Evolutionary conservation across 1,140 invertebrate species (phyloP), one percentile per base, ranked within the genome.

Genomic region (Nymphalis io): DNA sequence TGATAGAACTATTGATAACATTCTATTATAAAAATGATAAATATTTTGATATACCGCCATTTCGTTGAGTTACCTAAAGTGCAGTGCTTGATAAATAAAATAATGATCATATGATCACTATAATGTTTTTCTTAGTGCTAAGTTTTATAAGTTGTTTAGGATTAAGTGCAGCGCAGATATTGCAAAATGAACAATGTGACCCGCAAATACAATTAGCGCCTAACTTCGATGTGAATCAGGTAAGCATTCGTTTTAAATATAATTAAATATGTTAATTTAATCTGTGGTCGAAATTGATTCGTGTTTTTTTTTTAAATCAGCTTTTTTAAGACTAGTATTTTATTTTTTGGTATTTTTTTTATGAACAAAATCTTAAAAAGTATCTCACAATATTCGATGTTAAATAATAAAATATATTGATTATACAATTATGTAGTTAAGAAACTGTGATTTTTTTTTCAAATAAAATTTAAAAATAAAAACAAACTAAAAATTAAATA

Each of bases 21-120:
- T 77, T 76, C 60, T 72, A 70, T 72, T 83, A 87, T 87, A 87
- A 82, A 86, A 78, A 75, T 78, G 74, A 79, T 79, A 80, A 73
- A 75, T 75, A 71, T 74, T 57, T 55, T 70, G 53, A 68, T 64
- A 76, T 60, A 74, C 68, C 60, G 73, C 60, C 78, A 85, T 85
- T 85, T 82, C 46, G 65, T 46, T 53, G 48, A 58, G 73, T 53
- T 39, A 59, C 64, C 46, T 79, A 57, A 59, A 77, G 78, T 78
- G 75, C 20, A 71, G 78, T 75, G 80, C 72, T 61, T 62, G 1
- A 69, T 67, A 59, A 53, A 13, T 21, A 57, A 33, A 69, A 82
- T 69, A 70, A 87, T 87, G 84, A 84, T 81, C 71, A 78, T 65
- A 81, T 71, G 64, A 86, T 84, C 76, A 73, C 60, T 16, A 80